Evolutionary conservation across 2,797 vertebrate genomes (phyloP), one percentile per base, ranked within the genome.

Genomic region (Hypotaenidia okinawae): DNA sequence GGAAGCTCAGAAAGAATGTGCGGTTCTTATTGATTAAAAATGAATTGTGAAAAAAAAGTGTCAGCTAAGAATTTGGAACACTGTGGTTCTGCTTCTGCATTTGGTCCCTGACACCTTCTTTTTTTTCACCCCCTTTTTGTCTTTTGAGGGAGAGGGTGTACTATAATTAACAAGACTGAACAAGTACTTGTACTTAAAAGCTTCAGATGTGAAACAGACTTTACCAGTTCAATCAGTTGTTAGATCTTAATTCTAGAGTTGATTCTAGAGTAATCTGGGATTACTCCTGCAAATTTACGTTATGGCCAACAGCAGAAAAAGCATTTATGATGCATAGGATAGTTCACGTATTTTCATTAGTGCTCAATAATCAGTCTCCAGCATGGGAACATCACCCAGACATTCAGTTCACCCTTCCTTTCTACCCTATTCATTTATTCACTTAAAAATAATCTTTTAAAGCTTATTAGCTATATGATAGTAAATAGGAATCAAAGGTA

Each of bases 151-250:
- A 83, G 52, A 57, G 49, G 51, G 33, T 1, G 8, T 51, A 92
- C 94, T 87, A 33, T 68, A 83, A 88, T 93, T 92, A 91, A 67
- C 16, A 58, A 52, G 52, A 39, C 59, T 27, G 79, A 91, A 64
- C 16, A 86, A 86, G 37, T 85, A 76, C 22, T 92, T 76, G 19
- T 54, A 89, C 74, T 85, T 85, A 85, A 83, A 83, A 75, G 5
- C 61, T 64, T 70, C 17, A 52, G 47, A 85, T 85, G 17, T 74
- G 79, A 96, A 89, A 43, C 16, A 11, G 61, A 37, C 32, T 91
- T 77, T 57, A 30, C 19, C 66, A 66, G 8, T 76, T 92, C 35
- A 12, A 3, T 54, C 84, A 0, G 1, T 64, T 69, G 13, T 68
- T 75, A 73, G 55, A 64, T 27, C 64, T 89, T 45, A 66, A 0